Percentiles rank a stretch among this genome's conserved stretches.
These are phyloP conservation scores for Dasypolia templi DNA, from an alignment of 2,888 invertebrate genomes.

Conservation along the genomic window DNA sequence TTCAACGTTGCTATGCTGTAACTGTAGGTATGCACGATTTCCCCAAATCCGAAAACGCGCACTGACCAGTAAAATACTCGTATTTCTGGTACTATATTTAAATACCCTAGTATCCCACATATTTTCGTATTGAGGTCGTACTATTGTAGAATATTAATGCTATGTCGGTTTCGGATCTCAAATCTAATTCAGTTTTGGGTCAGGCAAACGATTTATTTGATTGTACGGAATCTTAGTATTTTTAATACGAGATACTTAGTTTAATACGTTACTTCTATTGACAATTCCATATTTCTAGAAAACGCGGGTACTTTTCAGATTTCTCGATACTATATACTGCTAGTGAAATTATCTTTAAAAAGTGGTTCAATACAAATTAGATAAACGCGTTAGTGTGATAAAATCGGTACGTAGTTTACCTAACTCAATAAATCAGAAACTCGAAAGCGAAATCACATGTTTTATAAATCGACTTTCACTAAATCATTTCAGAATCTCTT, in stretches of 20 bases:
- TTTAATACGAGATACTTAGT: neutral
- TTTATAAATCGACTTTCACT: neutral
- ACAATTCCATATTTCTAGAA: neutral
- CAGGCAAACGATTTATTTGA: neutral
- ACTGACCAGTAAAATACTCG: neutral
- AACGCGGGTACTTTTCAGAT: neutral
- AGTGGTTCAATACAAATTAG: neutral
- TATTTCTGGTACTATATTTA: neutral
- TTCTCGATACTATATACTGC: neutral
- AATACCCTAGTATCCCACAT: constrained; percentile 2
- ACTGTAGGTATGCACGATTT: neutral
- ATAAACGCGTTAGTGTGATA: neutral
- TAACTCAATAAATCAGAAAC: neutral
- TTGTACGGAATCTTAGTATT: neutral
- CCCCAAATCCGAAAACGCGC: neutral
- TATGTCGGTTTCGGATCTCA: neutral
- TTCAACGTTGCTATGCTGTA: neutral
- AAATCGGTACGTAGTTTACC: neutral
- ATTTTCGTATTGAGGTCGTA: constrained; percentile 4
- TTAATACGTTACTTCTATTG: neutral
- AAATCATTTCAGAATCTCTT: neutral
- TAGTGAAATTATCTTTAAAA: neutral
- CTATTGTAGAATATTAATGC: constrained; percentile 17
- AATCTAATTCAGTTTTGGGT: neutral
- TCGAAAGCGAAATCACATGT: neutral